Evolutionary conservation across 2,888 invertebrate species (phyloP).

Genomic region (Blera fallax): DNA sequence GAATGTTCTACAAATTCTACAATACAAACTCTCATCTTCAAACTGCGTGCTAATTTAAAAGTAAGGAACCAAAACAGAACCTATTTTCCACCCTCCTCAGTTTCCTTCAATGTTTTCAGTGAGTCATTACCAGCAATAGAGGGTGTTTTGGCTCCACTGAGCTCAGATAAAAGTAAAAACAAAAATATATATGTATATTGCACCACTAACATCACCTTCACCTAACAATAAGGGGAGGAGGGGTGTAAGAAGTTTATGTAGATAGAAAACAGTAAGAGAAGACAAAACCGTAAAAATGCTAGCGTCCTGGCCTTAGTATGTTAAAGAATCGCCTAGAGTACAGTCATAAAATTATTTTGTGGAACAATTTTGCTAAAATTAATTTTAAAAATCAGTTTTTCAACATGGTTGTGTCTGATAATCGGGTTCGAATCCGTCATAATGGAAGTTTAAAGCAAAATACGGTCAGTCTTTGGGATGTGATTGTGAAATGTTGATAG

Average conservation of each 20-base stretch:
- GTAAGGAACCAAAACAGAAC: slow-evolving; percentile 57
- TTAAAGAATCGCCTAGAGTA: slow-evolving; percentile 28
- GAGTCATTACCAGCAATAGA: slow-evolving; percentile 56
- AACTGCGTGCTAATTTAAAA: slow-evolving; percentile 23
- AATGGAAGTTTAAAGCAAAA: slow-evolving; percentile 78
- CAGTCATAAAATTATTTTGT: slow-evolving; percentile 13
- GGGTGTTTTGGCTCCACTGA: slow-evolving; percentile 41
- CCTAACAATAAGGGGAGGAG: not conserved
- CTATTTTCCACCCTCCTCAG: slow-evolving; percentile 16
- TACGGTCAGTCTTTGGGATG: slow-evolving; percentile 76
- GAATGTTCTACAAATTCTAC: slow-evolving; percentile 13
- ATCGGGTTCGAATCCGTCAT: slow-evolving; percentile 78
- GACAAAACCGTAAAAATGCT: slow-evolving; percentile 62
- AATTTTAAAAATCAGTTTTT: not conserved
- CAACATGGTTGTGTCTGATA: slow-evolving; percentile 79
- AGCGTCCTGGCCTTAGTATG: slow-evolving; percentile 51
- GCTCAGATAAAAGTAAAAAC: slow-evolving; percentile 34
- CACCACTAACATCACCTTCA: slow-evolving; percentile 14
- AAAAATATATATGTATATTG: not conserved
- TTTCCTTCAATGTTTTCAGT: slow-evolving; percentile 30
- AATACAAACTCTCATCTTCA: not conserved
- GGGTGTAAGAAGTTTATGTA: slow-evolving; percentile 3
- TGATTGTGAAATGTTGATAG: not conserved
- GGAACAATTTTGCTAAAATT: not conserved
- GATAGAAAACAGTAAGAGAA: slow-evolving; percentile 8